A percentile compares a stretch with the other conserved stretches of the same genome.
These are phyloP conservation scores for Scolopax bukidnonensis DNA, from an alignment of 2,797 vertebrate genomes.

Conservation along the genomic window DNA sequence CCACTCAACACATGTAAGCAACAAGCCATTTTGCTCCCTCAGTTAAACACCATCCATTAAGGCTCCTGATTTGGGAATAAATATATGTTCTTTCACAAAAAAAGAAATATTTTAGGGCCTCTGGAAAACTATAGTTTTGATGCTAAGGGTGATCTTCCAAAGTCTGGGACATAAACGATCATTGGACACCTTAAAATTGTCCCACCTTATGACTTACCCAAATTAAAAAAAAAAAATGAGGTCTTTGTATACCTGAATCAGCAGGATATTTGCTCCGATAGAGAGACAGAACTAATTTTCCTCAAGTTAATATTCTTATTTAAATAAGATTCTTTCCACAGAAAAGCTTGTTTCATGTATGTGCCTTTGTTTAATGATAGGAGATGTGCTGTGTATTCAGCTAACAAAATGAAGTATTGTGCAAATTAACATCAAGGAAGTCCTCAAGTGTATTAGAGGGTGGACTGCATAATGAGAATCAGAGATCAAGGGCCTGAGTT, in stretches of 20 bases:
- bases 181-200: background rate
- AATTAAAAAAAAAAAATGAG: background rate
- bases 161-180: background rate
- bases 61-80: background rate
- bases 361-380: conserved; percentile 19
- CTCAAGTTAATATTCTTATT: conserved; percentile 4
- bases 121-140: background rate
- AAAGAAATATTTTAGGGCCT: background rate
- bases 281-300: background rate
- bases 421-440: conserved; percentile 67
- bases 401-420: conserved; percentile 68
- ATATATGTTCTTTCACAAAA: background rate
- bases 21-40: background rate
- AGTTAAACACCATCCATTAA: background rate
- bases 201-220: background rate
- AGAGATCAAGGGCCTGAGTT: conserved; percentile 55
- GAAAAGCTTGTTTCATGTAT: conserved; percentile 42
- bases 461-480: conserved; percentile 68
- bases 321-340: background rate
- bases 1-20: background rate
- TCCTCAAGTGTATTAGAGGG: conserved; percentile 67
- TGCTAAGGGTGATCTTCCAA: background rate
- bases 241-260: background rate
- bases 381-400: conserved; percentile 13
- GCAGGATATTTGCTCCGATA: background rate